Evolutionary conservation across 2,888 invertebrate species (phyloP).

Genomic region (Seladonia tumulorum): DNA sequence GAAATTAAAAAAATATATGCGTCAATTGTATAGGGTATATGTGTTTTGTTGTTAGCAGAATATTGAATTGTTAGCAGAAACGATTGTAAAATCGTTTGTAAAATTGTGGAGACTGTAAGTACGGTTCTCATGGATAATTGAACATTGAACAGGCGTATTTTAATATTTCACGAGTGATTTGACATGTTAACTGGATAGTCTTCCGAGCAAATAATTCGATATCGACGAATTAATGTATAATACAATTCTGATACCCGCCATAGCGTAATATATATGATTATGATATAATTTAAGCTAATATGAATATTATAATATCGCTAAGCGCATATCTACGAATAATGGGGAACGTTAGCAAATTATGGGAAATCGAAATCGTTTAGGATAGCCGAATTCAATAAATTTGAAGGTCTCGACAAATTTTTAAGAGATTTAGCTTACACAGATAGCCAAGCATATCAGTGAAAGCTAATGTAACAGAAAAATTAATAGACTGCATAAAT

Average conservation of each 20-base stretch:
- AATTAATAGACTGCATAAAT: not conserved
- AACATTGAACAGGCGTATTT: not conserved
- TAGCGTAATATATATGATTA: not conserved
- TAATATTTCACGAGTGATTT: not conserved
- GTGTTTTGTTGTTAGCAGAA: no score
- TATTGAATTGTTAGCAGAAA: no score
- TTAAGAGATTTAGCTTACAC: no score
- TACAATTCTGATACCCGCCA: not conserved
- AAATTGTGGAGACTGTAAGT: not conserved
- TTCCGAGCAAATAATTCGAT: not conserved
- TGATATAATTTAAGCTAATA: not conserved
- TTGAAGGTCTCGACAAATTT: not conserved
- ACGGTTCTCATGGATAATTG: not conserved
- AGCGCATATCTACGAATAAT: not conserved
- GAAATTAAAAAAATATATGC: no score
- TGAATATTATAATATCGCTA: not conserved
- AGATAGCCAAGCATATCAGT: not conserved
- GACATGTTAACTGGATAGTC: not conserved
- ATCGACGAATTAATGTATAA: not conserved
- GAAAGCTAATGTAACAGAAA: no score
- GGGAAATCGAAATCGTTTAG: not conserved
- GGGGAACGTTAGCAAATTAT: not conserved
- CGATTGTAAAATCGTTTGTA: not conserved
- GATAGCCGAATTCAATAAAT: not conserved
- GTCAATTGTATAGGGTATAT: no score